These are phyloP conservation scores for Athripsodes cinereus DNA, from an alignment of 2,888 invertebrate genomes.

Conservation along the genomic window DNA sequence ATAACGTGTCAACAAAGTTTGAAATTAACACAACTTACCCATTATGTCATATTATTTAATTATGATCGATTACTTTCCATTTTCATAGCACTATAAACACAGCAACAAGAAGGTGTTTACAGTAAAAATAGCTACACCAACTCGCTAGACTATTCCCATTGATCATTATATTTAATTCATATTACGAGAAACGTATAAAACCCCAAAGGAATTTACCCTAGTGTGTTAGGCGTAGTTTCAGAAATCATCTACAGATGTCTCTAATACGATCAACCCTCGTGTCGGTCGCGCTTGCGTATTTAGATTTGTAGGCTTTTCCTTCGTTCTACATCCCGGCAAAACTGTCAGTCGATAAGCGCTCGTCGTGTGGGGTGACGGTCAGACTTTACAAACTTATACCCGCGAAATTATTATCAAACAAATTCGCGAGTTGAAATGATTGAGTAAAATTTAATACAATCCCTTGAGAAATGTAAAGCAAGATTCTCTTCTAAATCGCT, in stretches of 20 bases:
- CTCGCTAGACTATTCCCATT: no score
- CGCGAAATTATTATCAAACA: not conserved
- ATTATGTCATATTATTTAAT: no score
- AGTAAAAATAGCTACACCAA: no score
- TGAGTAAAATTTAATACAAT: no score
- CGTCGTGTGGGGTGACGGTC: constrained; percentile 10
- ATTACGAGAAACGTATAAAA: not conserved
- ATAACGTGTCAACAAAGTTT: no score
- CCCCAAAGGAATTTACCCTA: constrained; percentile 4
- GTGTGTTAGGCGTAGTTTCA: constrained; percentile 9
- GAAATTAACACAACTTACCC: no score
- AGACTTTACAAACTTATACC: not conserved
- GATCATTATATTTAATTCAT: not conserved
- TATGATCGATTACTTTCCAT: no score
- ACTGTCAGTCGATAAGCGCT: constrained; percentile 28
- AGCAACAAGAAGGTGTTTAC: no score
- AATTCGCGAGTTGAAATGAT: not conserved
- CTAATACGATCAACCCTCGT: constrained; percentile 15
- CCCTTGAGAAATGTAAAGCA: no score
- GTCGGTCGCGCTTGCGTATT: constrained; percentile 19
- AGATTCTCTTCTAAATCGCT: no score
- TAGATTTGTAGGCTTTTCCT: constrained; percentile 14
- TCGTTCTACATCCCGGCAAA: constrained; percentile 17
- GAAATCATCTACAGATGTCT: constrained; percentile 14
- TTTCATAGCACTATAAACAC: no score